Evolutionary conservation across 2,113 vertebrate species (phyloP).

Genomic region (Gulo gulo): DNA sequence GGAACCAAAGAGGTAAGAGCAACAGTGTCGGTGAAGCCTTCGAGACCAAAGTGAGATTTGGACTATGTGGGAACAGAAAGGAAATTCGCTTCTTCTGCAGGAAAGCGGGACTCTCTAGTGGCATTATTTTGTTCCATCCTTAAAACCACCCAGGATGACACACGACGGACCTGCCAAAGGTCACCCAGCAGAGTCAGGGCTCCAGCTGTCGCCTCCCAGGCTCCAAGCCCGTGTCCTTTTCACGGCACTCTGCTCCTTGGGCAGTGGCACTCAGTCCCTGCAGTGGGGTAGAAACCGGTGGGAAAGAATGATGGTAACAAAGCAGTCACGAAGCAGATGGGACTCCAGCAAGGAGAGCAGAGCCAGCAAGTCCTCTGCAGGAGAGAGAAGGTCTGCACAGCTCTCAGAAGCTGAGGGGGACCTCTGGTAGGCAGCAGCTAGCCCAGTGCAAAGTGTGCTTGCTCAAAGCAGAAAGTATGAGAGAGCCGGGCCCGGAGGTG

Average conservation of each 20-base stretch:
- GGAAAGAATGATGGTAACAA: not conserved
- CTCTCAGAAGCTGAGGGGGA: not conserved
- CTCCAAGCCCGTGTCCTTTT: not conserved
- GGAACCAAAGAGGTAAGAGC: not conserved
- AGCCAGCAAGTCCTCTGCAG: too few species aligned
- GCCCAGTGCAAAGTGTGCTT: too few species aligned
- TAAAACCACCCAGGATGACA: too few species aligned
- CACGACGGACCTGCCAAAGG: too few species aligned
- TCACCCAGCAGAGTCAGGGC: not conserved
- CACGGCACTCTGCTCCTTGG: rapidly evolving
- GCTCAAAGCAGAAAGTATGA: not conserved
- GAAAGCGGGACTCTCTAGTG: not conserved
- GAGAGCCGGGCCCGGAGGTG: not conserved
- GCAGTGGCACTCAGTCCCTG: not conserved
- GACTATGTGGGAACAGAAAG: not conserved
- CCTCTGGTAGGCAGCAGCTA: not conserved
- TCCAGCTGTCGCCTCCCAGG: not conserved
- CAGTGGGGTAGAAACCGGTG: not conserved
- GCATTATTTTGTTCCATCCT: not conserved
- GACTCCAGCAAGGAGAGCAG: too few species aligned
- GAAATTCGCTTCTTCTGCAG: not conserved
- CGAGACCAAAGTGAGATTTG: not conserved
- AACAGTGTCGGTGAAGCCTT: not conserved
- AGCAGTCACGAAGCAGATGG: not conserved
- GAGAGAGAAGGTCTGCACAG: too few species aligned